Percentiles rank a stretch among this genome's conserved stretches.
Evolutionary conservation across 2,113 vertebrate genomes (phyloP).

Genomic region (Neodon shergylaensis): DNA sequence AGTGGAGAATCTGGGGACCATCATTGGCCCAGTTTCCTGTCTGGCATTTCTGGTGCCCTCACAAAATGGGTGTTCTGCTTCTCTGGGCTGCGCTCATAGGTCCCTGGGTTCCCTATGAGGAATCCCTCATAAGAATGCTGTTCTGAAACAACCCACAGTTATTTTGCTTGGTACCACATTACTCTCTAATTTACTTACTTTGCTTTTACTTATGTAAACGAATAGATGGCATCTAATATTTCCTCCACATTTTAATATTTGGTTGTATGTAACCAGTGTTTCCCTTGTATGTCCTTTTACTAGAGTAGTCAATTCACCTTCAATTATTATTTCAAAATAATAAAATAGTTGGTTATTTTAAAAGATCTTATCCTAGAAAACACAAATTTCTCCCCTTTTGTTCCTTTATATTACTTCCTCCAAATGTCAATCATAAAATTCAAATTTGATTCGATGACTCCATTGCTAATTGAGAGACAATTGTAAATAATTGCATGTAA

Average conservation of each 20-base stretch:
- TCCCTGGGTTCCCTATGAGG: not conserved
- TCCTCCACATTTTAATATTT: not conserved
- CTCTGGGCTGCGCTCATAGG: not conserved
- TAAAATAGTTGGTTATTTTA: not conserved
- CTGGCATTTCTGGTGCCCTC: not conserved
- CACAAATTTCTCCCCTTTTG: not conserved
- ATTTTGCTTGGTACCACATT: not conserved
- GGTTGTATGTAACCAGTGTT: not conserved
- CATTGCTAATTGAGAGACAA: not conserved
- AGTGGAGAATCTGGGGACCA: no score
- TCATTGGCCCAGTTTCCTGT: not conserved
- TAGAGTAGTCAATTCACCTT: not conserved
- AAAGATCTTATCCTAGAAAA: not conserved
- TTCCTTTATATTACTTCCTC: not conserved
- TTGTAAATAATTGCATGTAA: not conserved
- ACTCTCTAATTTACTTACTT: conserved; percentile 8
- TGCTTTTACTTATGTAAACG: not conserved
- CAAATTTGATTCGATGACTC: not conserved
- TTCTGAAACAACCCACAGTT: not conserved
- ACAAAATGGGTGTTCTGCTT: not conserved
- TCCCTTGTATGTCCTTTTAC: not conserved
- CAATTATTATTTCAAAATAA: not conserved
- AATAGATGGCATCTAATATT: not conserved
- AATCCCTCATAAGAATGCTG: not conserved
- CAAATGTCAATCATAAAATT: conserved; percentile 19